Conservation (phyloP, 1,140 invertebrate genomes). For the Brachionus rubens region DNA sequence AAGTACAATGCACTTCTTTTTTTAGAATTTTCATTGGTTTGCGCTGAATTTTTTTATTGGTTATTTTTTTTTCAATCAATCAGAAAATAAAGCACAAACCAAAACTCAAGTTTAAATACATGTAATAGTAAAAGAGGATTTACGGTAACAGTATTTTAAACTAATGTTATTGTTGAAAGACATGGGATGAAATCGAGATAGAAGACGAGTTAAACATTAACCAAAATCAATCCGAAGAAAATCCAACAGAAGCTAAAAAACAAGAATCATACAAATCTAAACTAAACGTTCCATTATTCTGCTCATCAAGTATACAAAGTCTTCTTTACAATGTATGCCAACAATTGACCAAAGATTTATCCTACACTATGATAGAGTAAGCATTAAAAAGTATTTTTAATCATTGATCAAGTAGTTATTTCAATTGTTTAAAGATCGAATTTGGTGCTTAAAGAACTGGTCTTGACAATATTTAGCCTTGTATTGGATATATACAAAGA, state of each 20-base stretch:
- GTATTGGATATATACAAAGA: not conserved
- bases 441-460: conserved; percentile 14
- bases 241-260: not conserved
- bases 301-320: conserved; percentile 31
- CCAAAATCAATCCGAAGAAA: conserved; percentile 7
- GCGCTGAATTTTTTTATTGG: no score
- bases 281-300: conserved; percentile 18
- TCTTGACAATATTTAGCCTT: not conserved
- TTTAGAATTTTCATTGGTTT: no score
- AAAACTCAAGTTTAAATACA: no score
- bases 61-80: no score
- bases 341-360: conserved; percentile 16
- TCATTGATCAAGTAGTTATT: no score
- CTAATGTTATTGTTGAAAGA: no score
- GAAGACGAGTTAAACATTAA: conserved; percentile 20
- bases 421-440: not conserved
- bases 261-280: not conserved
- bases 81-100: no score
- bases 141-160: no score
- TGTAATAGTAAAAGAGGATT: no score
- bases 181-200: conserved; percentile 46
- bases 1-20: no score
- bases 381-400: no score
- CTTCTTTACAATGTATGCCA: not conserved
- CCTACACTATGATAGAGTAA: conserved; percentile 38